Base-by-base conservation (phyloP, 2,888 invertebrate genomes). In the Apotomis capreana region DNA sequence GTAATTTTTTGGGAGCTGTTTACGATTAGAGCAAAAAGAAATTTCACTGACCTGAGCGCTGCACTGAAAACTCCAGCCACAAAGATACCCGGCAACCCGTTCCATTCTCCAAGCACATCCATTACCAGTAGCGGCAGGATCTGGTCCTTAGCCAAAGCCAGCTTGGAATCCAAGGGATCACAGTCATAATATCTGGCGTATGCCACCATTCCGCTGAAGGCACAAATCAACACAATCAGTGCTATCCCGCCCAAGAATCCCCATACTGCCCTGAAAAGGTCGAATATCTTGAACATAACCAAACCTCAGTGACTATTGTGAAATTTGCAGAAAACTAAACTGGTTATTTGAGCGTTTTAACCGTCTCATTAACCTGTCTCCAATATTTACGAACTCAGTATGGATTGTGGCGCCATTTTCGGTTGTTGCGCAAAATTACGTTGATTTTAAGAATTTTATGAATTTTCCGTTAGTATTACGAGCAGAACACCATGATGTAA, bases 31-130 rank as follows among this genome's bases (percentile, higher is more conserved):
- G 26, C 40, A 40, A 6, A 6, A 40, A 49, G 49, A 49, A 9
- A 3, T 49, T 49, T 49, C 3, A 72, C 69, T 77, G 83, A 95
- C 96, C 97, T 98, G 37, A 98, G 92, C 13, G 98, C 97, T 12
- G 98, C 98, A 89, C 98, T 97, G 81, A 98, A 98, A 0, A 98
- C 96, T 40, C 98, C 97, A 57, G 98, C 97, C 0, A 98, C 96
- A 84, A 98, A 98, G 36, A 98, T 89, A 4, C 98, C 98, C 0
- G 97, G 96, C 77, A 98, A 89, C 3, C 98, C 98, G 0, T 96
- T 96, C 87, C 95, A 94, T 59, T 95, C 93, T 0, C 96, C 95
- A 13, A 98, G 86, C n/a, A 96, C 95, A 78, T 98, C 96, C 96
- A 98, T 97, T 12, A 98, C 97, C 68, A 97, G 90, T 15, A 97